Percentiles rank a stretch among this genome's conserved stretches.
Conservation (phyloP, 53 echinoderm and acorn worm genomes). For the Hippasteria phrygiana region DNA sequence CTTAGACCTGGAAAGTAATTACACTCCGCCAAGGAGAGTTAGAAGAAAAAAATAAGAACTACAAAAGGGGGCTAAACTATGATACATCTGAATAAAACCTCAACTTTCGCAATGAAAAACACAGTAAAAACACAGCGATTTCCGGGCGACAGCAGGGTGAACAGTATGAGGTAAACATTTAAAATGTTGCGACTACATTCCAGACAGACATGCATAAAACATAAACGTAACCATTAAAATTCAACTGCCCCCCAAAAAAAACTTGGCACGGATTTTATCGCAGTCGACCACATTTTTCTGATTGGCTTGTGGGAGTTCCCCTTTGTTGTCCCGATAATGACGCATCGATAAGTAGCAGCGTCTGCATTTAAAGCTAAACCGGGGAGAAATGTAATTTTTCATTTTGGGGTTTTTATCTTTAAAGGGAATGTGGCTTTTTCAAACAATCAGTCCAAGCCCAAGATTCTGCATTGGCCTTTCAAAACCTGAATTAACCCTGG, state of each 20-base stretch:
- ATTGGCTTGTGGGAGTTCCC: not conserved
- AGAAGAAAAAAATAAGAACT: no score
- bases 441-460: no score
- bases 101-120: not conserved
- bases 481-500: no score
- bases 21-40: no score
- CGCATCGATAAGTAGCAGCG: not conserved
- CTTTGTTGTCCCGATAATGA: not conserved
- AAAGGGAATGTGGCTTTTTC: no score
- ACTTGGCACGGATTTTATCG: constrained; percentile 20
- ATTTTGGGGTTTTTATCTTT: no score
- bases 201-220: constrained; percentile 52
- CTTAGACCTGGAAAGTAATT: no score
- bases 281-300: constrained; percentile 24
- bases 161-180: constrained; percentile 13
- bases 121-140: not conserved
- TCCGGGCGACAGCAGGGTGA: not conserved
- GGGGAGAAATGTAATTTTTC: no score
- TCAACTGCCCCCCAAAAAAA: constrained; percentile 8
- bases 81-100: not conserved
- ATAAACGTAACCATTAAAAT: constrained; percentile 14
- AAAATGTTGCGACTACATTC: constrained; percentile 24
- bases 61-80: no score
- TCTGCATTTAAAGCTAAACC: not conserved
- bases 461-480: no score